Evolutionary conservation across 1,140 invertebrate species (phyloP), one percentile per base, ranked within the genome.

Genomic region (Caerostris darwini): DNA sequence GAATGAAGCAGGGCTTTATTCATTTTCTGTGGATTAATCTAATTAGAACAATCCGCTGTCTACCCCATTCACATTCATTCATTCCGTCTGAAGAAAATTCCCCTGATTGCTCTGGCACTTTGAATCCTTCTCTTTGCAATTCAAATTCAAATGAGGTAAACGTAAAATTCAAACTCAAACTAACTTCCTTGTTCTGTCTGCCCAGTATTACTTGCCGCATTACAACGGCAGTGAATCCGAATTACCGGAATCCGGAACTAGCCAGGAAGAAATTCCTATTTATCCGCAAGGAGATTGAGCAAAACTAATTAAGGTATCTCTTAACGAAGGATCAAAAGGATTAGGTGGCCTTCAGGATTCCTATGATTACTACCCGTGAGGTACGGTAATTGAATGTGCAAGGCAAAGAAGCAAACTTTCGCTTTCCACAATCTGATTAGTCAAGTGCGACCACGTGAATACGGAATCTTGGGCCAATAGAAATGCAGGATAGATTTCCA

Each of bases 311-410:
- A 88, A 67, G 61, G 59, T 88, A 88, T 88, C 59, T 64, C 59
- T 88, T 67, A 88, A 88, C 86, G 86, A 88, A 88, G 59, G 86
- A 67, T 88, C 86, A 88, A 88, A 67, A 54, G 86, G 86, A 88
- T 88, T 88, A 88, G 86, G 34, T 7, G 12, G 19, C 61, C 50
- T 67, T 61, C 53, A 61, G 50, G 86, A 88, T 88, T 67, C 59
- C 86, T 54, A 88, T 88, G 86, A 88, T 88, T 88, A 88, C 86
- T 67, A 67, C 57, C 59, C 58, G 86, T n/a, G 61, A 88, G 86
- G 19, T 67, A 54, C 57, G 10, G 59, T 88, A 88, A 88, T 88
- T 88, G 86, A 88, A 88, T 88, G 86, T 88, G 86, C 61, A 67
- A 12, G 86, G 19, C 14, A 88, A 88, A 88, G 86, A 88, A 88